Conservation (phyloP, 2,888 invertebrate genomes). For the Noctua fimbriata region DNA sequence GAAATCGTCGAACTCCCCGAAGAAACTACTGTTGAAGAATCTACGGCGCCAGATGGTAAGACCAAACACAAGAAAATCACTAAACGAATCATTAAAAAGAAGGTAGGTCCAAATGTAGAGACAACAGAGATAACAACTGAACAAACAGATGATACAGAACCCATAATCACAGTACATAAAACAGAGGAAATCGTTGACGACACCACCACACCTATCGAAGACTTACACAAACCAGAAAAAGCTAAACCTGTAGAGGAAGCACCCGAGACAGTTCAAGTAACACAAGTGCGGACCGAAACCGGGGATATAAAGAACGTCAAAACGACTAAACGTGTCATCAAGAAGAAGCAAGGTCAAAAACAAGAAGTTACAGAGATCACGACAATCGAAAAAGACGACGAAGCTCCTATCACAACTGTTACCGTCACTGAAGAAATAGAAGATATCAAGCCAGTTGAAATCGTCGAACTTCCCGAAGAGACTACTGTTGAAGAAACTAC, state of each 20-base stretch:
- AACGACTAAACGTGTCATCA: constrained; percentile 42
- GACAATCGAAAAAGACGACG: neutral
- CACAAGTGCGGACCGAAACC: constrained; percentile 59
- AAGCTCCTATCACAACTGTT: neutral
- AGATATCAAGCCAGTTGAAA: neutral
- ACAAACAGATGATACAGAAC: neutral
- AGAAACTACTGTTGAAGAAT: constrained; percentile 34
- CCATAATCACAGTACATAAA: neutral
- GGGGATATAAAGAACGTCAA: constrained; percentile 42
- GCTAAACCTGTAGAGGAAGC: neutral
- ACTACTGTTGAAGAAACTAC: neutral
- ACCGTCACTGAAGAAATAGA: neutral
- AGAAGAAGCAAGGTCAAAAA: neutral
- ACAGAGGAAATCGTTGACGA: neutral
- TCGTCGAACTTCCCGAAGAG: neutral
- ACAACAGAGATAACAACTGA: neutral
- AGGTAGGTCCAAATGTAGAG: neutral
- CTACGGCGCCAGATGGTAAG: constrained; percentile 48
- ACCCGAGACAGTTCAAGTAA: constrained; percentile 19
- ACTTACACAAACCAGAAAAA: neutral
- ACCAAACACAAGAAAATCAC: neutral
- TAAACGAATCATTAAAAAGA: neutral
- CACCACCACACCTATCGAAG: neutral
- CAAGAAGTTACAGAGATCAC: neutral
- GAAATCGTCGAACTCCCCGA: constrained; percentile 48